phyloP scores from a whole-genome alignment of 2,888 invertebrate genomes.

The Julus scandinavius region DNA sequence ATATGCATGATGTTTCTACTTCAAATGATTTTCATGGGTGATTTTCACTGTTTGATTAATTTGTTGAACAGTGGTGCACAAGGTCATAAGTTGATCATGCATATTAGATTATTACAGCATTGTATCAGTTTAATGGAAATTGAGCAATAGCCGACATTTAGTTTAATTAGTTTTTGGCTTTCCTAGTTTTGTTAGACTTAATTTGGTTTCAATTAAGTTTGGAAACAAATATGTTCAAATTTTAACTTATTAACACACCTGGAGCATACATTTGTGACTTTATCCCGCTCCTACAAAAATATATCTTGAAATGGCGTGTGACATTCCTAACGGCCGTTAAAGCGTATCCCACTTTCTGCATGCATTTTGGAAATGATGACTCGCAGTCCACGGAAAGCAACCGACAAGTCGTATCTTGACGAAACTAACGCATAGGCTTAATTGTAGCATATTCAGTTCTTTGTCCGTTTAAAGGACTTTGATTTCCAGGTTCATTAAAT shows the following conservation, averaged over 20 bases:
- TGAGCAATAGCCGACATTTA: background rate
- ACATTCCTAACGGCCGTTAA: background rate
- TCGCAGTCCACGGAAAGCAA: background rate
- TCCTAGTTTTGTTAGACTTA: background rate
- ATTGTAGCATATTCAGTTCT: constrained; percentile 13
- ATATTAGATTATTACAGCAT: background rate
- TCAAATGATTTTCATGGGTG: background rate
- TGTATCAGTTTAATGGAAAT: background rate
- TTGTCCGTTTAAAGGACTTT: background rate
- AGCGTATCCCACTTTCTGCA: background rate
- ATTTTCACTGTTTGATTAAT: background rate
- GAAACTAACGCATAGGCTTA: background rate
- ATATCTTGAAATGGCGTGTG: background rate
- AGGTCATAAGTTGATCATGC: background rate
- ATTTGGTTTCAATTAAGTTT: background rate
- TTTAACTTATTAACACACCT: too few species aligned
- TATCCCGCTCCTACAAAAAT: background rate
- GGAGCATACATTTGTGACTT: background rate
- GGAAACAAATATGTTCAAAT: background rate
- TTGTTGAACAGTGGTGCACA: background rate
- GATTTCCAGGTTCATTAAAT: background rate
- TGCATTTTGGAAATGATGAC: background rate
- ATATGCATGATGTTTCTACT: background rate
- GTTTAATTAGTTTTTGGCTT: background rate
- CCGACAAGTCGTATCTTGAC: background rate